These are phyloP conservation scores for Chaetodon trifascialis DNA, from an alignment of 2,113 vertebrate genomes.

Conservation along the genomic window DNA sequence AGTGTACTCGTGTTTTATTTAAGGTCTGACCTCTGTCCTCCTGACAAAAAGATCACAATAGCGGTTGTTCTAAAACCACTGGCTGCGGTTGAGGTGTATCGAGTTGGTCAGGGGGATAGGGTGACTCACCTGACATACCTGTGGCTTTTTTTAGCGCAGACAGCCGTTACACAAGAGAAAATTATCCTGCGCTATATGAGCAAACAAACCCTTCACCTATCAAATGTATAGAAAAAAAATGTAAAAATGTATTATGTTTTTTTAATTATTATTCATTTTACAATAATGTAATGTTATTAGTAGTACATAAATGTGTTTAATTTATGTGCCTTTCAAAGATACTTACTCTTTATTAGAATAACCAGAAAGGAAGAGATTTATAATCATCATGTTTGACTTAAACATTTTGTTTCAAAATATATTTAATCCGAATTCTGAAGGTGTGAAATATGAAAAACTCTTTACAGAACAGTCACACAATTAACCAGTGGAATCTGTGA, in stretches of 20 bases:
- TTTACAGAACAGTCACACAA: neutral
- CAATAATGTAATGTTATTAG: no score
- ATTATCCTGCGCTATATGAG: neutral
- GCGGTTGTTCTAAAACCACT: slow-evolving; percentile 48
- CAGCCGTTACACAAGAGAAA: neutral
- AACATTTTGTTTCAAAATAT: neutral
- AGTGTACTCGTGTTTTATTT: slow-evolving; percentile 78
- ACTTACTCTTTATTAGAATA: neutral
- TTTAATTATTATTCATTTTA: neutral
- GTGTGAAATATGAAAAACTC: neutral
- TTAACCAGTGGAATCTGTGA: neutral
- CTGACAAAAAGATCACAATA: slow-evolving; percentile 59
- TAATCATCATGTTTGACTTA: neutral
- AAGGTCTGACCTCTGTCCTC: slow-evolving; percentile 61
- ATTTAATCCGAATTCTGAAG: neutral
- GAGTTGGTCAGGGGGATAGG: slow-evolving; percentile 47
- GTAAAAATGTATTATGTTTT: no score
- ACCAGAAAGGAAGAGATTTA: neutral
- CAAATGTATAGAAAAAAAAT: no score
- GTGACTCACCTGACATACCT: slow-evolving; percentile 68
- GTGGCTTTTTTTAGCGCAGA: slow-evolving; percentile 33
- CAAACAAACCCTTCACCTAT: no score
- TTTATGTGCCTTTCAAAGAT: neutral
- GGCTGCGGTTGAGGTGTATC: slow-evolving; percentile 54
- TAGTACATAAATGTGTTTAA: neutral